These are phyloP conservation scores for Marronus borbonicus DNA, from an alignment of 2,888 invertebrate genomes.

Conservation along the genomic window DNA sequence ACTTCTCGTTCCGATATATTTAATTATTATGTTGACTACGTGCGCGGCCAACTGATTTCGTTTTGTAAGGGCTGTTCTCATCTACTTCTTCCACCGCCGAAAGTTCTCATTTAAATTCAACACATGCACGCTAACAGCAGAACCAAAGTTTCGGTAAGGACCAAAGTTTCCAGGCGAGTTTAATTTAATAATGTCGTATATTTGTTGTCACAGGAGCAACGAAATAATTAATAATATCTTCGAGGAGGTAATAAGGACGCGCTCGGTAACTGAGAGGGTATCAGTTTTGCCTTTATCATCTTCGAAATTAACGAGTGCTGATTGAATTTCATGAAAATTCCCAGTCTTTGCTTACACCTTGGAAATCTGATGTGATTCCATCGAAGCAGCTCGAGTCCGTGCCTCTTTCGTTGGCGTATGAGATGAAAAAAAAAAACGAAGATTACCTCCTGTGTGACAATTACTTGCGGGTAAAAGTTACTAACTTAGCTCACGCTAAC, in stretches of 20 bases:
- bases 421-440: not conserved
- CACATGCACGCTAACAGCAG: constrained; percentile 38
- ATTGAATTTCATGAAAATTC: constrained; percentile 28
- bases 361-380: not conserved
- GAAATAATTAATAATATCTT: constrained; percentile 48
- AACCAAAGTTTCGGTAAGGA: constrained; percentile 46
- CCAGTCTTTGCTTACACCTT: not conserved
- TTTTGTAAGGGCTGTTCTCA: not conserved
- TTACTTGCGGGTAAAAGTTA: constrained; percentile 16
- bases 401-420: not conserved
- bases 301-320: constrained; percentile 35
- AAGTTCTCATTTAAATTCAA: constrained; percentile 48
- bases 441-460: constrained; percentile 7
- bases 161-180: constrained; percentile 42
- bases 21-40: constrained; percentile 40
- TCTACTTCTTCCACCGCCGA: not conserved
- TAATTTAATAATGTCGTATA: constrained; percentile 49
- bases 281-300: constrained; percentile 29
- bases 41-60: constrained; percentile 9
- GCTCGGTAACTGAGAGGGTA: constrained; percentile 13
- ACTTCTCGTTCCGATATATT: constrained; percentile 28
- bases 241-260: constrained; percentile 31
- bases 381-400: not conserved
- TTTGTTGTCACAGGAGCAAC: constrained; percentile 43
- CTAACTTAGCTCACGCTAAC: not conserved